phyloP scores from a whole-genome alignment of 2,888 invertebrate species.

The Artemia sinica region DNA sequence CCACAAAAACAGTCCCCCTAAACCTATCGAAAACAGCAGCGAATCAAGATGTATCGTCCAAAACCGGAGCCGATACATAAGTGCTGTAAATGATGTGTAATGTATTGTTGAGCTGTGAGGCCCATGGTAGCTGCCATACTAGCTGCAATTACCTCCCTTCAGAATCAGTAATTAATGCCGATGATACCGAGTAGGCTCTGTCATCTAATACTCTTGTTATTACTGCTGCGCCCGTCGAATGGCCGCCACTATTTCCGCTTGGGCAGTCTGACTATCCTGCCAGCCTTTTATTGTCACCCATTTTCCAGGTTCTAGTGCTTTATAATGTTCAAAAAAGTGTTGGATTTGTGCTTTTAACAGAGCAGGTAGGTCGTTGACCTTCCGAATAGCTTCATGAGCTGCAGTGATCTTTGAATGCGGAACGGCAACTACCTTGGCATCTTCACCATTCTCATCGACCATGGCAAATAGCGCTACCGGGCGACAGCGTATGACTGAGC shows the following conservation, averaged over 20 bases:
- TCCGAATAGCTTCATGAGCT: neutral
- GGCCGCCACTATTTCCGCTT: conserved; percentile 21
- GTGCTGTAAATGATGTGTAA: too few species aligned
- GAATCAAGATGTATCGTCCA: too few species aligned
- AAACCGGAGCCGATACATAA: too few species aligned
- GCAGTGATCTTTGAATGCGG: conserved; percentile 17
- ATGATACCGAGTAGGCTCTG: too few species aligned
- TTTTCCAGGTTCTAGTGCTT: conserved; percentile 19
- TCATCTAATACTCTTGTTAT: too few species aligned
- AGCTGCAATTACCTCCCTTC: too few species aligned
- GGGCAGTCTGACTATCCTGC: conserved; percentile 18
- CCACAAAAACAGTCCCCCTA: too few species aligned
- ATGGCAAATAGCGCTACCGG: conserved; percentile 17
- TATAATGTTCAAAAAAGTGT: conserved; percentile 21
- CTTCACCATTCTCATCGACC: conserved; percentile 18
- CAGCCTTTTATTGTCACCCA: conserved; percentile 19
- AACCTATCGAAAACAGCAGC: too few species aligned
- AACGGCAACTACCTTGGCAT: conserved; percentile 20
- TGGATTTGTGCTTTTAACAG: conserved; percentile 2
- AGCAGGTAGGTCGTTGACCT: conserved; percentile 18
- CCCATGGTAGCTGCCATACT: too few species aligned
- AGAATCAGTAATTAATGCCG: too few species aligned
- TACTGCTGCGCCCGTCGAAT: too few species aligned
- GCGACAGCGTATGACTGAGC: neutral
- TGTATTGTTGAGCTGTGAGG: too few species aligned